These are phyloP conservation scores for Pristionchus maxplancki DNA, from an alignment of 2,888 invertebrate species.

Conservation along the genomic window DNA sequence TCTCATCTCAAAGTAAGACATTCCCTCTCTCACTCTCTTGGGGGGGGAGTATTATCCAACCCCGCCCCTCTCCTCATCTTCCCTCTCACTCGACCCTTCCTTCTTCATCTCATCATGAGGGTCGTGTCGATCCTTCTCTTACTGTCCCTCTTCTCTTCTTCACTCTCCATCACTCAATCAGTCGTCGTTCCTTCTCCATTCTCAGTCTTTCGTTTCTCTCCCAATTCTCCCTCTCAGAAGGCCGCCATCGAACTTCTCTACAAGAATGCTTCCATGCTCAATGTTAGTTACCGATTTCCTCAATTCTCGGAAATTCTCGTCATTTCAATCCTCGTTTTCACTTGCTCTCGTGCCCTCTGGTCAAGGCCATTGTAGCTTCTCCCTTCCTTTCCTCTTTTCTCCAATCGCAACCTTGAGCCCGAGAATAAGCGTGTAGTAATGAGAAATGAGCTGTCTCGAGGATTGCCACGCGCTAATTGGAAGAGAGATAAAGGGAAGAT, in stretches of 20 bases:
- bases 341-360: constrained; percentile 41
- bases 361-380: constrained; percentile 8
- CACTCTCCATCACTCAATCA: background rate
- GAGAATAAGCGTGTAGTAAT: constrained; percentile 39
- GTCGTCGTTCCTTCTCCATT: background rate
- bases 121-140: background rate
- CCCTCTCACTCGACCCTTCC: constrained; percentile 34
- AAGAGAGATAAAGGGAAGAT: background rate
- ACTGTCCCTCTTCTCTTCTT: background rate
- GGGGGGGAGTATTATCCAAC: background rate
- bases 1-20: background rate
- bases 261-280: constrained; percentile 45
- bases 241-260: constrained; percentile 24
- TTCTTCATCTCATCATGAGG: background rate
- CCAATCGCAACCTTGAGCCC: constrained; percentile 36
- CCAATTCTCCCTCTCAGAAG: background rate
- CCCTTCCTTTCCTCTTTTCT: constrained; percentile 24
- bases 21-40: background rate
- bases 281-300: constrained; percentile 1
- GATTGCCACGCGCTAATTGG: background rate
- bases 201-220: constrained; percentile 37
- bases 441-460: constrained; percentile 37
- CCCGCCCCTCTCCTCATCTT: constrained; percentile 34
- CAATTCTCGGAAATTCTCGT: background rate
- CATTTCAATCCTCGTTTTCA: constrained; percentile 5